phyloP scores from a whole-genome alignment of 2,888 invertebrate genomes.

The Petrolisthes cinctipes region DNA sequence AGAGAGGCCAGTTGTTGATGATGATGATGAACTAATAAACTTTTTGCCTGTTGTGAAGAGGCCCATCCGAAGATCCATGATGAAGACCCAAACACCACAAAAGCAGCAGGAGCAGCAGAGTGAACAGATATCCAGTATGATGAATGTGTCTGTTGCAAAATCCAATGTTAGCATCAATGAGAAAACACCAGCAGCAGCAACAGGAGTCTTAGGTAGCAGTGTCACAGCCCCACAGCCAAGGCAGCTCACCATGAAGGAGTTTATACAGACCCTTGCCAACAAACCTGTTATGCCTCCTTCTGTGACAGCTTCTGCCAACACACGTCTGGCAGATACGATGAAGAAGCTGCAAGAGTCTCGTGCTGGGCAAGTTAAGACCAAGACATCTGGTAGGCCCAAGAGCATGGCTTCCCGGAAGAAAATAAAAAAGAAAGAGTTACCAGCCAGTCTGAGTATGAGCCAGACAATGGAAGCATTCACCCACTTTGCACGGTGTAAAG shows the following conservation, averaged over 20 bases:
- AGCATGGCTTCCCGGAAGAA: background rate
- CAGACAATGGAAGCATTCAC: background rate
- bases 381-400: background rate
- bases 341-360: background rate
- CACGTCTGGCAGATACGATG: background rate
- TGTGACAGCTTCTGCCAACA: background rate
- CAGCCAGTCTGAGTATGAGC: background rate
- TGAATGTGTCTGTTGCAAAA: background rate
- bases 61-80: background rate
- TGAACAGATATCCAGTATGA: background rate
- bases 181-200: background rate
- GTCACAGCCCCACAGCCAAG: background rate
- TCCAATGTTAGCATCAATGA: background rate
- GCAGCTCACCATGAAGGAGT: conserved; percentile 3
- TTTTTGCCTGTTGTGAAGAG: background rate
- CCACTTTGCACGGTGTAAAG: background rate
- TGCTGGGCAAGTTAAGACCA: background rate
- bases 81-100: too few species aligned
- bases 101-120: too few species aligned
- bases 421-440: background rate
- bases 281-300: background rate
- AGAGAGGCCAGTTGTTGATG: background rate
- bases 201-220: background rate
- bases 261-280: background rate
- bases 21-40: background rate